Conservation (phyloP, 1,140 invertebrate species). For the Prorops nasuta region DNA sequence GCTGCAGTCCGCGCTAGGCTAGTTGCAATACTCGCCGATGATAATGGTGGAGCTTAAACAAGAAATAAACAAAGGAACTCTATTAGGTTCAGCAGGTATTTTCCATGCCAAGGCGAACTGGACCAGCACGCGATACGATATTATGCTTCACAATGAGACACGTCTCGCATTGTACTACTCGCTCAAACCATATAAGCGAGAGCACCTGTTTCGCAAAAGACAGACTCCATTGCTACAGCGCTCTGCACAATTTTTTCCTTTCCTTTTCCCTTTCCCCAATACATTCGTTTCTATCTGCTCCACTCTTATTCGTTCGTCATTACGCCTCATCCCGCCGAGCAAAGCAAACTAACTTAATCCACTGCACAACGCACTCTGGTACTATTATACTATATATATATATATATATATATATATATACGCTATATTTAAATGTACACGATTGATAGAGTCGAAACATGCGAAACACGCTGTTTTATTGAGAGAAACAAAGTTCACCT, state of each 20-base stretch:
- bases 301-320: no score
- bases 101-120: slow-evolving; percentile 44
- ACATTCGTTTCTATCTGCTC: slow-evolving; percentile 3
- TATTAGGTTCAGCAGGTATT: slow-evolving; percentile 31
- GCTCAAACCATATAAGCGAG: slow-evolving; percentile 10
- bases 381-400: no score
- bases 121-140: slow-evolving; percentile 31
- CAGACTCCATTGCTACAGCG: slow-evolving; percentile 6
- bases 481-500: slow-evolving; percentile 1
- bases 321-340: no score
- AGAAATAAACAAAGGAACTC: slow-evolving; percentile 31
- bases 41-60: slow-evolving; percentile 34
- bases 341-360: no score
- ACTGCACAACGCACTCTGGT: no score
- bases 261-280: no score
- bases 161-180: slow-evolving; percentile 31
- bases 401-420: no score
- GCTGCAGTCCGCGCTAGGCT: no score
- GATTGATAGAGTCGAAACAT: neutral
- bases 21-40: slow-evolving; percentile 15
- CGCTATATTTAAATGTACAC: slow-evolving; percentile 14
- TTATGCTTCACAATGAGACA: slow-evolving; percentile 34
- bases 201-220: slow-evolving; percentile 44
- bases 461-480: neutral
- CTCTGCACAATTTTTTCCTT: no score